phyloP scores from a whole-genome alignment of 1,140 invertebrate genomes.

The Zaprionus gabonicus region DNA sequence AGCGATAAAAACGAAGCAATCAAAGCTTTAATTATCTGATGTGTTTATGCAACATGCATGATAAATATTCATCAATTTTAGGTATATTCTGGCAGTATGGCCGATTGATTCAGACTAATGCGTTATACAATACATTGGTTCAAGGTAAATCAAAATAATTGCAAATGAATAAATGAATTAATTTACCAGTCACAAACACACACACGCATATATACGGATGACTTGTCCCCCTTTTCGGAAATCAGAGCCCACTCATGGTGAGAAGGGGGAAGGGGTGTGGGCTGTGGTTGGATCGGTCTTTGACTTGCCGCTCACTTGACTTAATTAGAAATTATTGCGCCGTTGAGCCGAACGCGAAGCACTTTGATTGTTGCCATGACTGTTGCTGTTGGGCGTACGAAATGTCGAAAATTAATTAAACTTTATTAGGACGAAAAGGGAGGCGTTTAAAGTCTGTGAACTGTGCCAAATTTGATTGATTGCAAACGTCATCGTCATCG shows the following conservation, averaged over 20 bases:
- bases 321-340: slow-evolving; percentile 50
- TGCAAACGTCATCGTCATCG: slow-evolving; percentile 24
- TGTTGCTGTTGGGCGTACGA: not conserved
- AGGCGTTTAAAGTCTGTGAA: slow-evolving; percentile 11
- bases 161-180: slow-evolving; percentile 27
- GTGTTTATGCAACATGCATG: not conserved
- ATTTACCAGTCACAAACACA: not conserved
- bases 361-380: slow-evolving; percentile 14
- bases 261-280: not conserved
- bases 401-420: slow-evolving; percentile 39
- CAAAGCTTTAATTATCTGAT: not conserved
- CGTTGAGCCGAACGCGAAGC: slow-evolving; percentile 9
- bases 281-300: slow-evolving; percentile 14
- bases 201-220: not conserved
- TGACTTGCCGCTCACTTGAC: slow-evolving; percentile 39
- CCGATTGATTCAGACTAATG: not conserved
- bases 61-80: not conserved
- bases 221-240: not conserved
- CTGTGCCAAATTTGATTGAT: slow-evolving; percentile 31
- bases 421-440: slow-evolving; percentile 27
- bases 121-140: not conserved
- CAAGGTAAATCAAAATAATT: slow-evolving; percentile 24
- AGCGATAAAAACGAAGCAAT: not conserved
- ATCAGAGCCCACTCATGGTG: not conserved
- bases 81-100: no score